Conservation (phyloP, 64 coral and sea anemone genomes). For the Hydrozoanthus tunicans region DNA sequence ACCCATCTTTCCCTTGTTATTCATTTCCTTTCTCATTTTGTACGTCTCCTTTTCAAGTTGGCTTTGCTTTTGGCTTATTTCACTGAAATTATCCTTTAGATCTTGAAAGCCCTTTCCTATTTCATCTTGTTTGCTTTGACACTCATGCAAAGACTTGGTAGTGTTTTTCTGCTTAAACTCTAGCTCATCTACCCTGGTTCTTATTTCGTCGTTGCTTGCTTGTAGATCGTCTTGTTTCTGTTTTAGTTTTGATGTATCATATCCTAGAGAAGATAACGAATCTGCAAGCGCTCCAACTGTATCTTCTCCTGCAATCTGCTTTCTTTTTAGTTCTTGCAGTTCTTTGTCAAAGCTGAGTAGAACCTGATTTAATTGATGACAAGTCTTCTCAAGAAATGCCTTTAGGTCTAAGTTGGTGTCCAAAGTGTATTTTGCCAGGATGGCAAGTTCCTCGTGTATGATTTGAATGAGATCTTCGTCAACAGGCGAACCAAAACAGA, state of each 20-base stretch:
- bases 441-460: not conserved
- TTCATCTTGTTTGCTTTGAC: not conserved
- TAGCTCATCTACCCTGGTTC: conserved; percentile 6
- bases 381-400: not conserved
- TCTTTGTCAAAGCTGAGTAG: not conserved
- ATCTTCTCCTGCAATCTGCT: not conserved
- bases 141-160: not conserved
- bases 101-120: not conserved
- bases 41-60: not conserved
- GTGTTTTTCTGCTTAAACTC: not conserved
- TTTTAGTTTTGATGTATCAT: not conserved
- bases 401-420: conserved; percentile 6
- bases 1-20: not conserved
- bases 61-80: not conserved
- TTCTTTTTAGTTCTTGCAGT: not conserved
- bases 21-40: not conserved
- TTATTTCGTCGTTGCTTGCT: not conserved
- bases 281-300: not conserved
- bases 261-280: not conserved
- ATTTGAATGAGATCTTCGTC: conserved; percentile 28
- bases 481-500: conserved; percentile 14
- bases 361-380: conserved; percentile 3
- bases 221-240: conserved; percentile 12
- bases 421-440: conserved; percentile 36
- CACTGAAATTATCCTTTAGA: not conserved